Evolutionary conservation across 1,140 invertebrate species (phyloP).

Genomic region (Drosophila sproati): DNA sequence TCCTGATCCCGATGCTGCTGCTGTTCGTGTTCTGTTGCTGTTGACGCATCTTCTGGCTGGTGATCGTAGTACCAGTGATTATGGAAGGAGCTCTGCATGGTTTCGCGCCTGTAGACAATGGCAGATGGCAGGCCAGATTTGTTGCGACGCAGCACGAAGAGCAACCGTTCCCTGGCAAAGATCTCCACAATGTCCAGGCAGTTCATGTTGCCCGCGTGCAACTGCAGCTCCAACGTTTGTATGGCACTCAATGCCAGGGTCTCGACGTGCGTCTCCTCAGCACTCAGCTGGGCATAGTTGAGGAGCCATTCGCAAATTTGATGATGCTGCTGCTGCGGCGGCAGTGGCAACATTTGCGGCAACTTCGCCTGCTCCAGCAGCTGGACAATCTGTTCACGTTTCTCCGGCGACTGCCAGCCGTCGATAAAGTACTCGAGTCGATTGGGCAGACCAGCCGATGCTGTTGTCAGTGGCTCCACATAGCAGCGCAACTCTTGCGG

Average conservation of each 20-base stretch:
- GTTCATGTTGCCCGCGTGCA: conserved; percentile 9
- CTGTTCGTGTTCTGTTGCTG: not conserved
- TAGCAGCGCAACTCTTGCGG: conserved; percentile 86
- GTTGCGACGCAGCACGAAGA: conserved; percentile 4
- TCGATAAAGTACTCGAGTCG: conserved; percentile 86
- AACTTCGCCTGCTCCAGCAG: conserved; percentile 62
- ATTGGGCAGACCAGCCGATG: conserved; percentile 68
- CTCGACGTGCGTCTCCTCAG: conserved; percentile 43
- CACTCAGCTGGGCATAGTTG: conserved; percentile 51
- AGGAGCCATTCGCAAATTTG: conserved; percentile 60
- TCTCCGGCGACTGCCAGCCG: conserved; percentile 84
- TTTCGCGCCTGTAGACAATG: conserved; percentile 40
- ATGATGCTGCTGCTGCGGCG: not conserved
- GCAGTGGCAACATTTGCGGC: conserved; percentile 37
- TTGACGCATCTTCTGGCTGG: not conserved
- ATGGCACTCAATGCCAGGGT: conserved; percentile 45
- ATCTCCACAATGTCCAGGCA: conserved; percentile 58
- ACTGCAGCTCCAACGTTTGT: conserved; percentile 35
- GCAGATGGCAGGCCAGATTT: not conserved
- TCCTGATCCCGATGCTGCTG: not conserved
- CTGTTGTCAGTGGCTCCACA: conserved; percentile 64
- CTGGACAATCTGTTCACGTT: conserved; percentile 20
- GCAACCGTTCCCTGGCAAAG: conserved; percentile 47
- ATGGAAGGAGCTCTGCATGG: conserved; percentile 23
- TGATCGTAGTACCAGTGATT: conserved; percentile 57